Conservation (phyloP, 1,140 invertebrate species). For the Drosophila insularis region DNA sequence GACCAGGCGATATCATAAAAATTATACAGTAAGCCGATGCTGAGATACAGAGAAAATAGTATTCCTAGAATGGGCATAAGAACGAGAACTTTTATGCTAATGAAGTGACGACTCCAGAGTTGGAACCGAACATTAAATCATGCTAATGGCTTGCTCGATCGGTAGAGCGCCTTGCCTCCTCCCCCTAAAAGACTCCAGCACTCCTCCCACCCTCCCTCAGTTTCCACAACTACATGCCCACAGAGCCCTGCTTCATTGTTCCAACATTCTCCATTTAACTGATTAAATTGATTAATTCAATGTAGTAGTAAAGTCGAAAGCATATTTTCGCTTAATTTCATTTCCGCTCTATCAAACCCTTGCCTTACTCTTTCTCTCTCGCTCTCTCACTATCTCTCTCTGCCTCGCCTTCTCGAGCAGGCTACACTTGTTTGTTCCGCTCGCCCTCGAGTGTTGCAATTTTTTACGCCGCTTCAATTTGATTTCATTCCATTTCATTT, state of each 20-base stretch:
- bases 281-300: conserved; percentile 81
- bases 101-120: conserved; percentile 42
- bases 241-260: background rate
- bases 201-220: background rate
- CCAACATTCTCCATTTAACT: conserved; percentile 41
- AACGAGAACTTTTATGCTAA: conserved; percentile 66
- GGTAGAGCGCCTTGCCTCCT: background rate
- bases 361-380: background rate
- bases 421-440: conserved; percentile 69
- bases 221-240: background rate
- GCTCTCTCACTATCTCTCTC: background rate
- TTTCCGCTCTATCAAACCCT: conserved; percentile 55
- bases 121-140: conserved; percentile 57
- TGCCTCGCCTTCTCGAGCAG: background rate
- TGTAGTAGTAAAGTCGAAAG: conserved; percentile 61
- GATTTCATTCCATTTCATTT: conserved; percentile 7
- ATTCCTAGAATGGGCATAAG: conserved; percentile 69
- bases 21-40: conserved; percentile 70
- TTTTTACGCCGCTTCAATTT: conserved; percentile 62
- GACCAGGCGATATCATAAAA: conserved; percentile 70
- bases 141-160: conserved; percentile 62
- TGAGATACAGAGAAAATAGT: conserved; percentile 15
- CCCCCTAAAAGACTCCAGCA: background rate
- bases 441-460: conserved; percentile 70
- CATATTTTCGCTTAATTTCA: conserved; percentile 80